Base-by-base conservation (phyloP, 2,888 invertebrate genomes). In the Cartodere bifasciata region DNA sequence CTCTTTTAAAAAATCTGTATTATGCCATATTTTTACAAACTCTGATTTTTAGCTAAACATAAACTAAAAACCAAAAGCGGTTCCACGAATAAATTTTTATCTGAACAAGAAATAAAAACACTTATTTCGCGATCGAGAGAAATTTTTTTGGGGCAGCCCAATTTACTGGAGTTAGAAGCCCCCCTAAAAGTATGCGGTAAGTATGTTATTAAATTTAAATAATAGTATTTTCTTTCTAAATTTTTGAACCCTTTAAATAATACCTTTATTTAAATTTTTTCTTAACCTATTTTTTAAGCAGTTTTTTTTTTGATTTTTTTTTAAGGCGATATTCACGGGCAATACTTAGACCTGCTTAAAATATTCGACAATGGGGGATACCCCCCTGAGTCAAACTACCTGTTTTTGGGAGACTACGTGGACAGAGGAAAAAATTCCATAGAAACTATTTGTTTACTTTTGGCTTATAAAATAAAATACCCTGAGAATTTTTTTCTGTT, bases 311-410 rank as follows among this genome's bases (percentile, higher is more conserved):
- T n/a, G n/a, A n/a, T n/a, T n/a, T n/a, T n/a, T n/a, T 21, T 45
- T 50, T 35, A 35, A 91, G 90, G 95, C 64, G 97, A 97, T 60
- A 95, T 97, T 52, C 95, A 98, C 60, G 97, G 97, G 41, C 97
- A 98, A 67, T 98, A 97, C 67, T 95, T 95, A 60, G 97, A 98
- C 65, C 70, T 98, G 48, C 68, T 98, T 50, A 80, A 97, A 56
- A 71, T 98, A 45, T 98, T 98, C 62, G 97, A 98, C 62, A 97
- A 97, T 55, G 97, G 97, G 32, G 94, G 95, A 22, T 98, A 97
- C 63, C 97, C 97, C 26, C 97, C 97, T 12, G 95, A 97, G 64
- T 90, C 92, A 41, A 97, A 98, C 69, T 98, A 98, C 67, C 70
- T 98, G 49, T 98, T 98, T 65, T 73, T 97, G 49, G 97, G 95